phyloP scores from a whole-genome alignment of 2,797 vertebrate genomes.

The Catharus ustulatus region DNA sequence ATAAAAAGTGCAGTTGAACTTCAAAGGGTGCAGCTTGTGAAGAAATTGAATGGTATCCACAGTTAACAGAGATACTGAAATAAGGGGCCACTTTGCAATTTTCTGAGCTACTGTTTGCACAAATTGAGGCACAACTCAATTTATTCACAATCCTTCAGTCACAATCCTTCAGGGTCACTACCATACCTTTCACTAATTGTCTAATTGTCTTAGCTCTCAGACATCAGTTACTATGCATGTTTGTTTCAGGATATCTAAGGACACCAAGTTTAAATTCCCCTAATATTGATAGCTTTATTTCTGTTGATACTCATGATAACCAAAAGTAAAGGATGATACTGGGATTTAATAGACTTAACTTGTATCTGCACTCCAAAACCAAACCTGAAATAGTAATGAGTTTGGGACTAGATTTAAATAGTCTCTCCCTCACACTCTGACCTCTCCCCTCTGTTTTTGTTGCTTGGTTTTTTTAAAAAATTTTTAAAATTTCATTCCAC shows the following conservation, averaged over 20 bases:
- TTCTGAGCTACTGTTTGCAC: neutral
- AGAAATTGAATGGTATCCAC: neutral
- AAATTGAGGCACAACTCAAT: neutral
- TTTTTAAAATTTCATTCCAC: neutral
- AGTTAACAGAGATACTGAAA: neutral
- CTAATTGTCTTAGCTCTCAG: neutral
- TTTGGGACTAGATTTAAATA: neutral
- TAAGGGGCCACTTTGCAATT: neutral
- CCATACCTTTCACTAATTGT: neutral
- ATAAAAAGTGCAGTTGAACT: neutral
- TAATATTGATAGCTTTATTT: neutral
- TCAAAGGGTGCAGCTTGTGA: neutral
- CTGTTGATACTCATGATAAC: neutral
- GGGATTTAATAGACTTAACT: neutral
- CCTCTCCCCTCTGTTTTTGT: neutral
- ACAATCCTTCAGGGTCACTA: neutral
- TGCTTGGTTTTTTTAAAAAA: neutral
- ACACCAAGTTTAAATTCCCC: neutral
- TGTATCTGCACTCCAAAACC: neutral
- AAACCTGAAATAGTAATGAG: neutral
- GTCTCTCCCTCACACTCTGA: neutral
- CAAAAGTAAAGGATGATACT: neutral
- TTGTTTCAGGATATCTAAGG: neutral
- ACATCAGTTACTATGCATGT: neutral
- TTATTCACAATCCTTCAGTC: neutral